Percentiles rank a stretch among this genome's conserved stretches.
These are phyloP conservation scores for Pocillopora meandrina DNA, from an alignment of 92 coral and sea anemone species.

Conservation along the genomic window DNA sequence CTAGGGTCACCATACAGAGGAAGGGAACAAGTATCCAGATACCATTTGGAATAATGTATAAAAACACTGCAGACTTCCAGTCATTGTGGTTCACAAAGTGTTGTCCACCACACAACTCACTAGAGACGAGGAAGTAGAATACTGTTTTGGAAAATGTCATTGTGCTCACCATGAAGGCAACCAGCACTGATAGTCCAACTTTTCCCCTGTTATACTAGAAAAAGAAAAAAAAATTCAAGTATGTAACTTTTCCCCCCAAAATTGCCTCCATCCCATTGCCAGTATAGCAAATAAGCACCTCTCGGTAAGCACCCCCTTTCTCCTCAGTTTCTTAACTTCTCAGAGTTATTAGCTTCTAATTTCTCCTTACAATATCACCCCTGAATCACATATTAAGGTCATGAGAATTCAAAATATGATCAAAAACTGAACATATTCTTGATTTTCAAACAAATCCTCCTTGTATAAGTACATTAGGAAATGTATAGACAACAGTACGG, in stretches of 20 bases:
- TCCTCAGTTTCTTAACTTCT: no score
- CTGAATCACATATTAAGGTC: no score
- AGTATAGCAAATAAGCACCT: no score
- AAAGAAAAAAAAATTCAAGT: not conserved
- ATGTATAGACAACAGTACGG: no score
- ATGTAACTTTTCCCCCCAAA: not conserved
- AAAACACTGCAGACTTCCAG: slow-evolving; percentile 37
- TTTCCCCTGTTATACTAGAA: slow-evolving; percentile 37
- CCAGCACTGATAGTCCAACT: slow-evolving; percentile 23
- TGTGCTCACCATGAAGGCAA: slow-evolving; percentile 58
- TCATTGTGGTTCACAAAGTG: slow-evolving; percentile 23
- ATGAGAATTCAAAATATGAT: no score
- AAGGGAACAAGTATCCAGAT: slow-evolving; percentile 64
- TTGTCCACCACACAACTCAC: slow-evolving; percentile 54
- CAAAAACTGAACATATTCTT: no score
- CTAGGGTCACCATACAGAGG: slow-evolving; percentile 50
- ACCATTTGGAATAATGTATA: slow-evolving; percentile 65
- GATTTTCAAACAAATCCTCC: no score
- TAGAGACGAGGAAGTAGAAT: slow-evolving; percentile 51
- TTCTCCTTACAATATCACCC: no score
- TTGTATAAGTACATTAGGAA: no score
- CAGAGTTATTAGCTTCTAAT: no score
- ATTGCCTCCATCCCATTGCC: no score
- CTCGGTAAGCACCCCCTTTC: no score
- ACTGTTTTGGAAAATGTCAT: slow-evolving; percentile 73